Evolutionary conservation across 2,888 invertebrate species (phyloP).

Genomic region (Digitonthophagus gazella): DNA sequence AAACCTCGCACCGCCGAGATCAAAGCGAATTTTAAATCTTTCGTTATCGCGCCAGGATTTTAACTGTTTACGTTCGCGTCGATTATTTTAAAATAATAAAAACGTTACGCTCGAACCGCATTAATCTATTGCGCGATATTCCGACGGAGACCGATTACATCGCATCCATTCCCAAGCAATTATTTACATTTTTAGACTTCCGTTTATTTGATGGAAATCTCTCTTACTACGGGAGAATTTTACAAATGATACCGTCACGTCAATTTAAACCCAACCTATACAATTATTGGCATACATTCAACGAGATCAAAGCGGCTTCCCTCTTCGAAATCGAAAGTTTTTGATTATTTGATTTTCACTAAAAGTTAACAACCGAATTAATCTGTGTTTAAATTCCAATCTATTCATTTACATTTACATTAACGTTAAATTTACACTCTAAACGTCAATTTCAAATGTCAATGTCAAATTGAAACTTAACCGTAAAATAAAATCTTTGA

Average conservation of each 20-base stretch:
- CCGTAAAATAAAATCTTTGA: too few species aligned
- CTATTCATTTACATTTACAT: too few species aligned
- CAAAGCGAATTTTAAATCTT: constrained; percentile 28
- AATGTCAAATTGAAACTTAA: too few species aligned
- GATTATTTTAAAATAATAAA: constrained; percentile 26
- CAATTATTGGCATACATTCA: neutral
- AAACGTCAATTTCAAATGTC: too few species aligned
- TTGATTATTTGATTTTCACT: neutral
- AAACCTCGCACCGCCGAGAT: constrained; percentile 25
- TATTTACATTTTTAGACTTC: neutral
- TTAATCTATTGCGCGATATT: neutral
- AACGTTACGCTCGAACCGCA: constrained; percentile 2
- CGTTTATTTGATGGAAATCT: neutral
- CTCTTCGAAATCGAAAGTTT: neutral
- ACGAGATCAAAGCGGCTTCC: neutral
- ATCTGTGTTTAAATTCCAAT: too few species aligned
- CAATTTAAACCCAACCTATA: neutral
- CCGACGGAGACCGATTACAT: neutral
- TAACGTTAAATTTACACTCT: too few species aligned
- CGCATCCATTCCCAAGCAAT: neutral
- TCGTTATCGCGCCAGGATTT: constrained; percentile 27
- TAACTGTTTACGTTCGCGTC: constrained; percentile 24
- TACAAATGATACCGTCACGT: neutral
- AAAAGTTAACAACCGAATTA: too few species aligned
- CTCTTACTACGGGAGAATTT: too few species aligned